Percentiles rank a stretch among this genome's conserved stretches.
Evolutionary conservation across 1,140 invertebrate species (phyloP).

Genomic region (Bemisia tabaci): DNA sequence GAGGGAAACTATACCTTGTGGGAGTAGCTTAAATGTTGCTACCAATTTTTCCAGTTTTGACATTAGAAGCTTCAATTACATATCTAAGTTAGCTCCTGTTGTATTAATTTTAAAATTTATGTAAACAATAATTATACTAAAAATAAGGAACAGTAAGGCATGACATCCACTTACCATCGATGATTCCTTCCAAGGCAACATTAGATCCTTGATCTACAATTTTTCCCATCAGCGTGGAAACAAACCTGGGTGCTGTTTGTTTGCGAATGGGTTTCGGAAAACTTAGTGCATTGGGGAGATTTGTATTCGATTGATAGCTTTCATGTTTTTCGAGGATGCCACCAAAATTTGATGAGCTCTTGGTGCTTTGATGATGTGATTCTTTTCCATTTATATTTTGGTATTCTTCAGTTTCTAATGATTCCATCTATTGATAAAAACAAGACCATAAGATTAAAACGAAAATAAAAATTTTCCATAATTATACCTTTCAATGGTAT

Average conservation of each 20-base stretch:
- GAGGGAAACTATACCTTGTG: no score
- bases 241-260: constrained; percentile 47
- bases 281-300: constrained; percentile 27
- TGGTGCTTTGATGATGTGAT: constrained; percentile 8
- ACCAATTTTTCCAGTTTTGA: no score
- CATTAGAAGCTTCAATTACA: no score
- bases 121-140: not conserved
- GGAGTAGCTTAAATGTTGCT: no score
- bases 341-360: constrained; percentile 9
- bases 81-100: no score
- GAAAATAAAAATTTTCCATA: no score
- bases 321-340: not conserved
- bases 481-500: no score
- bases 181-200: constrained; percentile 53
- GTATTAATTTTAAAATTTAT: no score
- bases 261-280: constrained; percentile 40
- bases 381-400: constrained; percentile 22
- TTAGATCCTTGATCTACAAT: constrained; percentile 59
- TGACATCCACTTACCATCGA: constrained; percentile 43
- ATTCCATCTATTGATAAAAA: constrained; percentile 21
- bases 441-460: no score
- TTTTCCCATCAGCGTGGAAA: constrained; percentile 51
- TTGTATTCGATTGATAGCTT: not conserved
- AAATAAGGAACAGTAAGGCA: not conserved
- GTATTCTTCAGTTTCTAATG: constrained; percentile 23